Evolutionary conservation across 1,140 invertebrate species (phyloP).

Genomic region (Fopius arisanus): DNA sequence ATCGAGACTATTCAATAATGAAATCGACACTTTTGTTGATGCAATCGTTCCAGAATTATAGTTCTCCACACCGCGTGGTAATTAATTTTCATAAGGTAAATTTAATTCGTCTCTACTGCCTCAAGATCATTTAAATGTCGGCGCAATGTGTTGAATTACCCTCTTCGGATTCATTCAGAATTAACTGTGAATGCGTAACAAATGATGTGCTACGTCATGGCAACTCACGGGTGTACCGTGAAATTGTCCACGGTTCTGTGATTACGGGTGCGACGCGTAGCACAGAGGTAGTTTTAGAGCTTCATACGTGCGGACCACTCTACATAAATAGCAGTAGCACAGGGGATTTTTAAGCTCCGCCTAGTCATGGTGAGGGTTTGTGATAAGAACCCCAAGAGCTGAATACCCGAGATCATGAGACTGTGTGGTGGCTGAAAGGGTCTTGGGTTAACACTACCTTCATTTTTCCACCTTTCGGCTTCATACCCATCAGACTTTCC

Average conservation of each 20-base stretch:
- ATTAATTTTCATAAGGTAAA: not conserved
- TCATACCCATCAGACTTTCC: not conserved
- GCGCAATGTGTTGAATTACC: not conserved
- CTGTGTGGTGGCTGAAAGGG: not conserved
- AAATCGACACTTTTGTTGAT: too few relatives aligned
- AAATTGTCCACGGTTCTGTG: constrained; percentile 38
- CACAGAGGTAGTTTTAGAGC: constrained; percentile 19
- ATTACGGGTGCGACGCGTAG: constrained; percentile 32
- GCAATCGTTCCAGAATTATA: not conserved
- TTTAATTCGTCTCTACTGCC: not conserved
- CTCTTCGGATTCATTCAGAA: constrained; percentile 14
- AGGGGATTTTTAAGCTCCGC: not conserved
- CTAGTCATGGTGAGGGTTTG: not conserved
- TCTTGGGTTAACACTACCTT: not conserved
- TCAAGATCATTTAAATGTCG: not conserved
- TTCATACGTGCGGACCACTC: constrained; percentile 14
- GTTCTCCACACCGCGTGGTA: not conserved
- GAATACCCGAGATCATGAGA: not conserved
- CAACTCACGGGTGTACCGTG: constrained; percentile 34
- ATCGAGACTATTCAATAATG: too few relatives aligned
- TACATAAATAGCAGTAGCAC: not conserved
- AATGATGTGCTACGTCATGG: constrained; percentile 38
- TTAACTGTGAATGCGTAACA: constrained; percentile 33
- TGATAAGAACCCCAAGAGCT: not conserved
- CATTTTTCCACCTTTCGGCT: not conserved